Base-by-base conservation (phyloP, 2,888 invertebrate species). In the Sepiola atlantica region DNA sequence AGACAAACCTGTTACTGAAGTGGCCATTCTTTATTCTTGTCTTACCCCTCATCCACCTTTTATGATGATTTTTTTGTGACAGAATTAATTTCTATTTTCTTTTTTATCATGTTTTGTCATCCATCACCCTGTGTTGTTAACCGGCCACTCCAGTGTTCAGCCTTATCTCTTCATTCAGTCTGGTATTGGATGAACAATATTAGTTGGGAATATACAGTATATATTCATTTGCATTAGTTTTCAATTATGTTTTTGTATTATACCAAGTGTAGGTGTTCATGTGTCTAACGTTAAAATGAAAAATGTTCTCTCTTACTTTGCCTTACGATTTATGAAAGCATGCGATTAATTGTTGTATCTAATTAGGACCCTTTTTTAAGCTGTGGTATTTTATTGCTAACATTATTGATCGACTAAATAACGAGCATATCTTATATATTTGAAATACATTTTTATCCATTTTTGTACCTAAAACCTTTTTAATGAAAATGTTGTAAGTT, bases 1-100 rank as follows among this genome's bases (percentile, higher is more conserved):
- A 77, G 77, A 77, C 77, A 77, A 77, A 77, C 77, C 77, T 77
- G 77, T 77, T 77, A 77, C 77, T 77, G 77, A 77, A 77, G 77
- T 77, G 77, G 77, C 77, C 77, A 77, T 77, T 14, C 28, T 45
- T 45, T 45, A 45, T 77, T n/a, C 77, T 77, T n/a, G n/a, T 77
- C 57, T 21, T 57, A 20, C 21, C 24, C 28, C 28, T 77, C 77
- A 28, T 77, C 77, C 12, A 24, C 77, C 28, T 77, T 8, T 77
- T 77, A 77, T 28, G 28, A 77, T 77, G 77, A 77, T 77, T 77
- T 28, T 28, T 77, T 12, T 77, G 10, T 77, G 77, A 77, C 12
- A 28, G 77, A 77, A 28, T 77, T 28, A 77, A n/a, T 77, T 77
- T 77, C 77, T 77, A 6, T 77, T 14, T 28, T 77, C 0, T 77